phyloP scores from a whole-genome alignment of 2,797 vertebrate species.

The Catostomus latipinnis region DNA sequence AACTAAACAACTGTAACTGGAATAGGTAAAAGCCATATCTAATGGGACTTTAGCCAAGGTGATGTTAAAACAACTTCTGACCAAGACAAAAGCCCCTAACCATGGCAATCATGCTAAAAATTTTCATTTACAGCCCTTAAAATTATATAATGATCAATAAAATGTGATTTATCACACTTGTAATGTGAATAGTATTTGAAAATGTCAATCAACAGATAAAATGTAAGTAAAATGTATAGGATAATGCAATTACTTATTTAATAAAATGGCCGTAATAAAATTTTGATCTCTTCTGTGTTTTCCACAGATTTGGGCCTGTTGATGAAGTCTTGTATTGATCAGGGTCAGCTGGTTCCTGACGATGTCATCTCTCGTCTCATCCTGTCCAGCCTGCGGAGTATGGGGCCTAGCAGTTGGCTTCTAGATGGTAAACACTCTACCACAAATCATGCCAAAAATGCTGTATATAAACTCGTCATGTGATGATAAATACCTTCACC shows the following conservation, averaged over 20 bases:
- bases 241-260: neutral
- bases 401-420: slow-evolving; percentile 83
- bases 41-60: too few species aligned
- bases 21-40: too few species aligned
- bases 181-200: too few species aligned
- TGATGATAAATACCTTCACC: neutral
- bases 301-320: slow-evolving; percentile 88
- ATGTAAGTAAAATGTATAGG: too few species aligned
- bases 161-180: too few species aligned
- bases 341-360: slow-evolving; percentile 93
- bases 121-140: too few species aligned
- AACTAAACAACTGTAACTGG: too few species aligned
- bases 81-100: too few species aligned
- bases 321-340: slow-evolving; percentile 93
- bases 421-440: slow-evolving; percentile 85
- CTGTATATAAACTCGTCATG: neutral
- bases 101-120: too few species aligned
- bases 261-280: neutral
- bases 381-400: slow-evolving; percentile 82
- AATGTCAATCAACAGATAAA: neutral
- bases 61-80: too few species aligned
- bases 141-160: too few species aligned
- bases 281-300: neutral
- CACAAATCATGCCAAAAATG: neutral
- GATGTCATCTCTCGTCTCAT: slow-evolving; percentile 91